phyloP scores from a whole-genome alignment of 2,888 invertebrate species.

The Pandemis cinnamomeana region DNA sequence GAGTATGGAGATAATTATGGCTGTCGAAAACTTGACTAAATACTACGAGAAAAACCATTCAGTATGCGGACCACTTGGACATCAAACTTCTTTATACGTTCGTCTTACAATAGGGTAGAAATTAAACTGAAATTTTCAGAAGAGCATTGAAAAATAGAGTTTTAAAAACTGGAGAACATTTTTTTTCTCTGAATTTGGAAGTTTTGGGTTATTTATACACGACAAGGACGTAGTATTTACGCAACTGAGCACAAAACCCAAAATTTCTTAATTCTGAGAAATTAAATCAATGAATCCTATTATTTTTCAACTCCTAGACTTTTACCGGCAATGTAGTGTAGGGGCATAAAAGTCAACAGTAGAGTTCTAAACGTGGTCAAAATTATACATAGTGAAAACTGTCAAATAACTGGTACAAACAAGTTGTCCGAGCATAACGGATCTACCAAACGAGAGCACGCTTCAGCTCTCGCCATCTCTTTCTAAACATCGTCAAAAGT shows the following conservation, averaged over 20 bases:
- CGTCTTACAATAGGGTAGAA: background rate
- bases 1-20: constrained; percentile 26
- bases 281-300: too few relatives aligned
- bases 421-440: background rate
- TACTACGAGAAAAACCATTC: constrained; percentile 1
- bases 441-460: background rate
- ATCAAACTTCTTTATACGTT: constrained; percentile 24
- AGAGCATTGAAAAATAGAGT: background rate
- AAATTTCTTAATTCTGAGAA: too few relatives aligned
- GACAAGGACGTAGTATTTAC: too few relatives aligned
- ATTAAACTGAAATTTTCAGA: background rate
- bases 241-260: too few relatives aligned
- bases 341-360: too few relatives aligned
- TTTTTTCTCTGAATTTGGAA: too few relatives aligned
- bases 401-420: background rate
- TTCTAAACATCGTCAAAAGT: background rate
- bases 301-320: too few relatives aligned
- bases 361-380: background rate
- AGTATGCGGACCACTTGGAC: constrained; percentile 17
- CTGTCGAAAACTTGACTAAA: background rate
- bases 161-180: background rate
- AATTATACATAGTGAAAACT: background rate
- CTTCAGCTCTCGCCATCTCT: too few relatives aligned
- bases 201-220: too few relatives aligned
- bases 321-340: too few relatives aligned